Evolutionary conservation across 2,888 invertebrate genomes (phyloP).

Genomic region (Halocaridina rubra): DNA sequence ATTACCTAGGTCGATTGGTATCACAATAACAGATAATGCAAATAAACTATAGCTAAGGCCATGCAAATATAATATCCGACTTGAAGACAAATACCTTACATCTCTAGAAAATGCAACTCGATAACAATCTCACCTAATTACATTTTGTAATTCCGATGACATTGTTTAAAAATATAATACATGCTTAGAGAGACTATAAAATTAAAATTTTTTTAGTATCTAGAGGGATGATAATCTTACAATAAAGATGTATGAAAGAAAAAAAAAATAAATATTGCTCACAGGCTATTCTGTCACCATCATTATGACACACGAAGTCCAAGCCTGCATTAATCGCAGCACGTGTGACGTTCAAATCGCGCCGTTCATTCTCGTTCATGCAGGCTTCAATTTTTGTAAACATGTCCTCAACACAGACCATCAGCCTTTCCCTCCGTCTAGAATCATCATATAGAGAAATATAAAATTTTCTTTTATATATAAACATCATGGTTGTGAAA

Average conservation of each 20-base stretch:
- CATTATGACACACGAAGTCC: conserved; percentile 56
- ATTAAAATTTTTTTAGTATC: background rate
- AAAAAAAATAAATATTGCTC: background rate
- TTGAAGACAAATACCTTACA: background rate
- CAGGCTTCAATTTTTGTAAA: conserved; percentile 34
- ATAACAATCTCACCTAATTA: background rate
- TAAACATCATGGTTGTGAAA: too few species aligned
- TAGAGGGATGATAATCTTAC: background rate
- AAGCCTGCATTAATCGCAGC: conserved; percentile 53
- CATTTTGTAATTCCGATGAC: background rate
- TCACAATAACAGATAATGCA: too few species aligned
- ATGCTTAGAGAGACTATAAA: background rate
- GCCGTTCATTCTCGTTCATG: conserved; percentile 26
- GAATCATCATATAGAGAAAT: too few species aligned
- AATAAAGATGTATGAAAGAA: background rate
- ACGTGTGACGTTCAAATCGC: conserved; percentile 37
- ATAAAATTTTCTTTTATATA: background rate
- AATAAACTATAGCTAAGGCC: too few species aligned
- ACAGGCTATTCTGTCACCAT: conserved; percentile 61
- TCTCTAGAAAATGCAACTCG: background rate
- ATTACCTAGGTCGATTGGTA: too few species aligned
- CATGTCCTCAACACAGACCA: conserved; percentile 38
- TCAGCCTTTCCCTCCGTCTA: conserved; percentile 39
- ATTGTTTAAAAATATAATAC: background rate
- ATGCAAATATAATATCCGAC: too few species aligned